These are phyloP conservation scores for Drosophila nr. perissopoda DNA, from an alignment of 2,888 invertebrate genomes.

Conservation along the genomic window DNA sequence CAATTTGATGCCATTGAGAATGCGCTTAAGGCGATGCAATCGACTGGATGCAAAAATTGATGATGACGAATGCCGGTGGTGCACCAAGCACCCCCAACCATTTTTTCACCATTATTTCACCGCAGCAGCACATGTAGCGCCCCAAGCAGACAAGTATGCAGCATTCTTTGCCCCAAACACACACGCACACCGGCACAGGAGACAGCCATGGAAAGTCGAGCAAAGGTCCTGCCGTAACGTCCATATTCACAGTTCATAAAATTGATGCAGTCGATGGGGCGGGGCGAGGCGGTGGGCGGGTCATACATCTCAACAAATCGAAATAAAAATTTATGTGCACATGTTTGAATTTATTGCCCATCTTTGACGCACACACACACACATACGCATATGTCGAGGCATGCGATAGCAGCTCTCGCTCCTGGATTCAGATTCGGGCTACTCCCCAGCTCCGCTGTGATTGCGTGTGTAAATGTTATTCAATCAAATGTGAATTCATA, in stretches of 20 bases:
- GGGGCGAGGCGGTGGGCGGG: neutral
- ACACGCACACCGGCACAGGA: slow-evolving; percentile 13
- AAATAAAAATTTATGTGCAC: slow-evolving; percentile 81
- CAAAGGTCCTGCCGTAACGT: slow-evolving; percentile 43
- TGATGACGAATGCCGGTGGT: slow-evolving; percentile 47
- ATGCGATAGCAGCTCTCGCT: slow-evolving; percentile 14
- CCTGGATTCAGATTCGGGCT: slow-evolving; percentile 1
- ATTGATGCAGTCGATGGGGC: slow-evolving; percentile 38
- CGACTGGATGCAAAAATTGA: slow-evolving; percentile 72
- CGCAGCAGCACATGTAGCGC: slow-evolving; percentile 21
- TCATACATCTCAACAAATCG: slow-evolving; percentile 66
- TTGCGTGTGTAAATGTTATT: slow-evolving; percentile 80
- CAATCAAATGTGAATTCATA: slow-evolving; percentile 79
- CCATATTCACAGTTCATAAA: slow-evolving; percentile 78
- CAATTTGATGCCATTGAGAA: slow-evolving; percentile 39
- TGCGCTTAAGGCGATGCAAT: slow-evolving; percentile 42
- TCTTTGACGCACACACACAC: slow-evolving; percentile 28
- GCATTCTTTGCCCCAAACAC: slow-evolving; percentile 29
- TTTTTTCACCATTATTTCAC: neutral
- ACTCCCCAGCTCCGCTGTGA: slow-evolving; percentile 14
- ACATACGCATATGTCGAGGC: slow-evolving; percentile 6
- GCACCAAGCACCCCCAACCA: neutral
- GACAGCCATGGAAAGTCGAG: slow-evolving; percentile 5
- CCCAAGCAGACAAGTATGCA: slow-evolving; percentile 27
- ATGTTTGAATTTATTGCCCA: slow-evolving; percentile 79